phyloP scores from a whole-genome alignment of 2,888 invertebrate genomes.

The Malachius bipustulatus region DNA sequence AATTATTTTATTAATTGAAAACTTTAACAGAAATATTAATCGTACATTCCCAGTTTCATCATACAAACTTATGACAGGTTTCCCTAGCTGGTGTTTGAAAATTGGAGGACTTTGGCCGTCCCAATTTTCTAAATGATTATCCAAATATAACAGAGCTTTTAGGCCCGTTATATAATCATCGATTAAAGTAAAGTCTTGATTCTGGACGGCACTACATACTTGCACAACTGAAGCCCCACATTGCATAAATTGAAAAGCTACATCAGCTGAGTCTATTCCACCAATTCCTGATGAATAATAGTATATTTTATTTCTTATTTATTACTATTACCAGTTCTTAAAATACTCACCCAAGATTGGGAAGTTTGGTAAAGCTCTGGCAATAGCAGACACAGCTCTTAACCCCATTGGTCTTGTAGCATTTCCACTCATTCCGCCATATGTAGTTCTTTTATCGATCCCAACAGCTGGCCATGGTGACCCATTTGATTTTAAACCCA shows the following conservation, averaged over 20 bases:
- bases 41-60: conserved; percentile 57
- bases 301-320: no score
- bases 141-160: conserved; percentile 73
- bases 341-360: conserved; percentile 64
- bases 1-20: not conserved
- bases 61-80: conserved; percentile 58
- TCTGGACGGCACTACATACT: conserved; percentile 93
- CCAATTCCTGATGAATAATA: conserved; percentile 50
- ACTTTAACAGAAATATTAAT: not conserved
- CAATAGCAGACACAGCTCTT: conserved; percentile 81
- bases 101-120: conserved; percentile 91
- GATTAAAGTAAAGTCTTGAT: conserved; percentile 95
- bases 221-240: conserved; percentile 89
- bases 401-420: conserved; percentile 92
- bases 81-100: conserved; percentile 84
- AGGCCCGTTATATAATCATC: conserved; percentile 89
- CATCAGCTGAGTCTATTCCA: conserved; percentile 94
- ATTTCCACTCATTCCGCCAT: conserved; percentile 85
- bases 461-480: conserved; percentile 91
- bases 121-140: conserved; percentile 65
- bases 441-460: conserved; percentile 68
- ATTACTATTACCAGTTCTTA: not conserved
- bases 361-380: conserved; percentile 70
- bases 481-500: conserved; percentile 71
- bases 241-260: conserved; percentile 86